phyloP scores from a whole-genome alignment of 1,140 invertebrate genomes.

The Dendrolimus punctatus region DNA sequence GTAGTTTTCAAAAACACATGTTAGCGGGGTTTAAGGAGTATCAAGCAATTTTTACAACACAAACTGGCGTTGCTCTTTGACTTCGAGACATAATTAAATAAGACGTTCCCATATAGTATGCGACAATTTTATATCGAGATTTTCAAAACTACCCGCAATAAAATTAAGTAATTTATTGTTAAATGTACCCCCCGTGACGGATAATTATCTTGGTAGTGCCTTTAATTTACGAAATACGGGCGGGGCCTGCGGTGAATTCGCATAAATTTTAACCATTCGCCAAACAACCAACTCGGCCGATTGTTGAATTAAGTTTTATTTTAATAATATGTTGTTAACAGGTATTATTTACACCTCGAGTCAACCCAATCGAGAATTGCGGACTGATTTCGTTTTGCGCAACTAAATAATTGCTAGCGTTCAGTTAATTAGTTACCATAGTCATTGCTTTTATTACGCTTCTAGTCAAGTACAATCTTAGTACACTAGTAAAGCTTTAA shows the following conservation, averaged over 20 bases:
- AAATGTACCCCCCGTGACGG: slow-evolving; percentile 39
- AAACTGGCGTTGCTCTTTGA: slow-evolving; percentile 24
- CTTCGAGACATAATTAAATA: slow-evolving; percentile 57
- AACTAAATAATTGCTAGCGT: slow-evolving; percentile 11
- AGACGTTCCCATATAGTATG: slow-evolving; percentile 54
- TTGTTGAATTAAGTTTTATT: too few relatives aligned
- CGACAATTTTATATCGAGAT: slow-evolving; percentile 61
- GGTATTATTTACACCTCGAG: not conserved
- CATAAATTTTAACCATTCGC: too few relatives aligned
- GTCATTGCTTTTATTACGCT: not conserved
- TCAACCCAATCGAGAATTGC: not conserved
- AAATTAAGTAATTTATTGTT: slow-evolving; percentile 53
- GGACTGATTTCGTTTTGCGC: slow-evolving; percentile 1
- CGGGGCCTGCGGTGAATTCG: too few relatives aligned
- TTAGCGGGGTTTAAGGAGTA: too few relatives aligned
- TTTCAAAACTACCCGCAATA: slow-evolving; percentile 48
- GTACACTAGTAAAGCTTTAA: too few relatives aligned
- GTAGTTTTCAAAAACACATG: slow-evolving; percentile 47
- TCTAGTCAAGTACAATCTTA: too few relatives aligned
- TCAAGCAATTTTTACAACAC: slow-evolving; percentile 14
- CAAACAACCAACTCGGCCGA: not conserved
- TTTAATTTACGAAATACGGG: not conserved
- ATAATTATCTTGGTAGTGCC: slow-evolving; percentile 35
- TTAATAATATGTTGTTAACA: not conserved
- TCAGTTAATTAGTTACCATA: slow-evolving; percentile 3